These are phyloP conservation scores for Hippocampus mohnikei DNA, from an alignment of 2,113 vertebrate species.

Conservation along the genomic window DNA sequence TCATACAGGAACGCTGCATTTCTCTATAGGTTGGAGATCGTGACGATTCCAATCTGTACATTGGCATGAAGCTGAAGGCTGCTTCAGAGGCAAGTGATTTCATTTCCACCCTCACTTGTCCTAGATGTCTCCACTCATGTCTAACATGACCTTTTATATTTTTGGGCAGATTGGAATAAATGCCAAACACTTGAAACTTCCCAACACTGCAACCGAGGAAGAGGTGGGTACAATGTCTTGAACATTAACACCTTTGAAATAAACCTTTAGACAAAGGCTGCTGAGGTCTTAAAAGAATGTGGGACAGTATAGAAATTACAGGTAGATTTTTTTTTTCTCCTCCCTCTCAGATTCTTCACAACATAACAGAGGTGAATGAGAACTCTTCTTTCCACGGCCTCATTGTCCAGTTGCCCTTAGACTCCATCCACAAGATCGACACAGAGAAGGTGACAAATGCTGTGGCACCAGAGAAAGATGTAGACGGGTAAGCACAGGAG, in stretches of 20 bases:
- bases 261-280: not conserved
- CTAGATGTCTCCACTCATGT: not conserved
- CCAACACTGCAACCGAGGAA: constrained; percentile 84
- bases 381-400: constrained; percentile 86
- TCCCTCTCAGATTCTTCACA: constrained; percentile 79
- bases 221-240: constrained; percentile 74
- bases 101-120: not conserved
- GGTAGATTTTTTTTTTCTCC: not conserved
- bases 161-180: constrained; percentile 84
- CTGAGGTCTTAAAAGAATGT: not conserved
- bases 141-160: not conserved
- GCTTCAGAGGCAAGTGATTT: constrained; percentile 83
- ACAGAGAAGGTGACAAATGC: constrained; percentile 88
- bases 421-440: constrained; percentile 84
- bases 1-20: not conserved
- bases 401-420: constrained; percentile 92
- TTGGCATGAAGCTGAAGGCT: constrained; percentile 95
- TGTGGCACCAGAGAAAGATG: constrained; percentile 88
- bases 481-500: constrained; percentile 85
- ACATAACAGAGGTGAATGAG: constrained; percentile 83
- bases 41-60: constrained; percentile 96
- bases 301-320: not conserved
- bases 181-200: constrained; percentile 86
- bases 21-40: constrained; percentile 86
- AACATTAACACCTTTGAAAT: not conserved